Conservation (phyloP, 1,140 invertebrate genomes). For the Musca domestica region DNA sequence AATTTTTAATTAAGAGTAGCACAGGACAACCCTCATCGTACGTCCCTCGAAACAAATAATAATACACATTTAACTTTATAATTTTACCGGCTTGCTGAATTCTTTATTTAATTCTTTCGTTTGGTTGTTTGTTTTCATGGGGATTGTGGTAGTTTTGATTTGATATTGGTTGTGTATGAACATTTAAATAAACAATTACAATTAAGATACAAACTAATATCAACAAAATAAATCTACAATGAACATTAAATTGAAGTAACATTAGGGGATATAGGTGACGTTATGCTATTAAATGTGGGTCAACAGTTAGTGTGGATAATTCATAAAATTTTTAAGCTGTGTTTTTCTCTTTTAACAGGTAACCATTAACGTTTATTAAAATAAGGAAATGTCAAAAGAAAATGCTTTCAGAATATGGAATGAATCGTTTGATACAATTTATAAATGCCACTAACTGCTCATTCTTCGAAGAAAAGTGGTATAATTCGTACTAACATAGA, state of each 20-base stretch:
- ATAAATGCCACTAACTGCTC: conserved; percentile 14
- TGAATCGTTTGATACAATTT: conserved; percentile 6
- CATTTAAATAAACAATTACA: conserved; percentile 12
- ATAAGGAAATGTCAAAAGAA: neutral
- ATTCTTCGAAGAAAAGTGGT: neutral
- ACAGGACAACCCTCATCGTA: too few relatives aligned
- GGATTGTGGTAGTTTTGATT: neutral
- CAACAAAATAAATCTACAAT: conserved; percentile 11
- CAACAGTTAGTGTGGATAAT: neutral
- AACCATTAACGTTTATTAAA: neutral
- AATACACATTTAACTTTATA: neutral
- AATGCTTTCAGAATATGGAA: conserved; percentile 21
- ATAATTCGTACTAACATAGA: neutral
- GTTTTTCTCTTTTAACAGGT: neutral
- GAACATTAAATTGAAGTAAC: neutral
- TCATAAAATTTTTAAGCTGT: neutral
- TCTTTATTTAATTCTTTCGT: conserved; percentile 7
- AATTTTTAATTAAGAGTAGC: too few relatives aligned
- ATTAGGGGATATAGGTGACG: neutral
- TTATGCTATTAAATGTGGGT: neutral
- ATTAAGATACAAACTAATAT: conserved; percentile 19
- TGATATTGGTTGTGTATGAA: neutral
- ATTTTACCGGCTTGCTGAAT: conserved; percentile 10
- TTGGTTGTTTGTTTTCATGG: neutral
- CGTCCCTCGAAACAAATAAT: too few relatives aligned